Conservation (phyloP, 2,888 invertebrate genomes). For the Andrena camellia region DNA sequence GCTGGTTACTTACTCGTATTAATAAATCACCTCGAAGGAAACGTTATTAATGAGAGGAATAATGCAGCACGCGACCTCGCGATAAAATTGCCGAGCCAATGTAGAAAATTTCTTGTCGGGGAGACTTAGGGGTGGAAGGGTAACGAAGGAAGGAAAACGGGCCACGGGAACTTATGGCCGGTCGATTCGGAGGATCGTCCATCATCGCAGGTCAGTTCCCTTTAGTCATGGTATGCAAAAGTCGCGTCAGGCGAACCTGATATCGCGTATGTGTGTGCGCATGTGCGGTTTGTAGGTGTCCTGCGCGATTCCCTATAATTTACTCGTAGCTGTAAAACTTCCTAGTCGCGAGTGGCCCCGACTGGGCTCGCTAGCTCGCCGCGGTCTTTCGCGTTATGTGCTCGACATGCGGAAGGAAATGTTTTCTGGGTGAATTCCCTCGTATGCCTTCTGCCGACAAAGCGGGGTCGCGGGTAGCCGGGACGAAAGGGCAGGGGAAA, state of each 20-base stretch:
- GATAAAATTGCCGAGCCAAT: slow-evolving; percentile 29
- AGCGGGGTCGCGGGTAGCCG: background rate
- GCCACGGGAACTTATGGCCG: slow-evolving; percentile 49
- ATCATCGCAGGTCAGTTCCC: slow-evolving; percentile 69
- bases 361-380: slow-evolving; percentile 7
- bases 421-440: slow-evolving; percentile 69
- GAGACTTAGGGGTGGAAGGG: background rate
- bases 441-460: slow-evolving; percentile 33
- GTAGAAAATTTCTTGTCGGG: slow-evolving; percentile 56
- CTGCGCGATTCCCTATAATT: slow-evolving; percentile 66
- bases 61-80: background rate
- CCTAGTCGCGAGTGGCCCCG: slow-evolving; percentile 35
- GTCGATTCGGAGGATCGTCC: slow-evolving; percentile 61
- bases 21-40: slow-evolving; percentile 40
- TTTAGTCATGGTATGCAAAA: slow-evolving; percentile 39
- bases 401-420: slow-evolving; percentile 73
- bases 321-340: slow-evolving; percentile 69
- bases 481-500: slow-evolving; percentile 39
- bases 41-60: slow-evolving; percentile 38
- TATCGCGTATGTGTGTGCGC: slow-evolving; percentile 41
- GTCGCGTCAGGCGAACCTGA: slow-evolving; percentile 37
- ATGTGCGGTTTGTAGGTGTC: background rate
- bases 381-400: slow-evolving; percentile 61
- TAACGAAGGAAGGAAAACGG: slow-evolving; percentile 25
- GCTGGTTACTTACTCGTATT: slow-evolving; percentile 12